These are phyloP conservation scores for Cerceris rybyensis DNA, from an alignment of 2,888 invertebrate species.

Conservation along the genomic window DNA sequence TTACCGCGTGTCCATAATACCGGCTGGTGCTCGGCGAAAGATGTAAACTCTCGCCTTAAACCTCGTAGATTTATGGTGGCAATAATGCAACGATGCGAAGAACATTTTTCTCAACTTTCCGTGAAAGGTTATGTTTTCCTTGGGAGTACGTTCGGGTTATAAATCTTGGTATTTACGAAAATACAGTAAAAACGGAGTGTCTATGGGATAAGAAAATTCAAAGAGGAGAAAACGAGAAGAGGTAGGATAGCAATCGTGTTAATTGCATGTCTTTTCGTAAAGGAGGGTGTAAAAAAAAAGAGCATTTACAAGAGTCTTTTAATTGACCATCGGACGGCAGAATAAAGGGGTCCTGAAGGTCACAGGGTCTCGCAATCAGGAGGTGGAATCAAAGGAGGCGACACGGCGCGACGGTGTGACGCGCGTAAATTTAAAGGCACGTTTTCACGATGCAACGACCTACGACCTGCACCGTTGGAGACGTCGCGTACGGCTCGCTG, in stretches of 20 bases:
- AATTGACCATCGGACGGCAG: background rate
- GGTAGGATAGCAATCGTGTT: no score
- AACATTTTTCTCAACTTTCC: background rate
- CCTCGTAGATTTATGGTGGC: background rate
- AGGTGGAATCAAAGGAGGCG: background rate
- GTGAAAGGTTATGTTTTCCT: no score
- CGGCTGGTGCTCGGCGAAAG: conserved; percentile 35
- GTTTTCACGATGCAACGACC: conserved; percentile 38
- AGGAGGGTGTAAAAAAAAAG: background rate
- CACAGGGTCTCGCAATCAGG: background rate
- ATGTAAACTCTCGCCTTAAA: conserved; percentile 32
- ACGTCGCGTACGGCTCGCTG: conserved; percentile 18
- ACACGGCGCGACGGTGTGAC: conserved; percentile 8
- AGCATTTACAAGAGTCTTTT: background rate
- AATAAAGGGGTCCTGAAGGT: background rate
- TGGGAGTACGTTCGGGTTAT: no score
- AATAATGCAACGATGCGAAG: background rate
- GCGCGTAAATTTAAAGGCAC: conserved; percentile 55
- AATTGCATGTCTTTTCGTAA: background rate
- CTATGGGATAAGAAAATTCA: no score
- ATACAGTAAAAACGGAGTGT: no score
- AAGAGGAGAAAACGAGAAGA: no score
- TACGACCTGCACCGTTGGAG: conserved; percentile 57
- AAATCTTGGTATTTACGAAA: no score
- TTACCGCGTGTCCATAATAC: conserved; percentile 55